These are phyloP conservation scores for Scarus forsteni DNA, from an alignment of 2,797 vertebrate species.

Conservation along the genomic window DNA sequence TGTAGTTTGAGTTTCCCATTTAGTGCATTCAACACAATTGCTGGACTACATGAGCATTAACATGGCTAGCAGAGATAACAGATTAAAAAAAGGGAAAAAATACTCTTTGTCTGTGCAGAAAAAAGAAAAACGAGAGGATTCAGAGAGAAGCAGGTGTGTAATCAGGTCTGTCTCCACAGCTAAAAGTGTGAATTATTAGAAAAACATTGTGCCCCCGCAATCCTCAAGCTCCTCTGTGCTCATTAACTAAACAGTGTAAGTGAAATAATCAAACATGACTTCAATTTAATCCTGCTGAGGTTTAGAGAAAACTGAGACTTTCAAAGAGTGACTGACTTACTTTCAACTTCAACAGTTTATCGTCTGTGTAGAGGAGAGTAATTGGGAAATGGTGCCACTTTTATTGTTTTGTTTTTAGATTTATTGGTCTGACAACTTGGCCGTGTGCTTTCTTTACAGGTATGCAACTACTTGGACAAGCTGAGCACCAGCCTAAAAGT, in stretches of 20 bases:
- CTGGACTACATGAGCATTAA: neutral
- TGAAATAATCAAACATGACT: conserved; percentile 25
- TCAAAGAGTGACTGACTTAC: conserved; percentile 6
- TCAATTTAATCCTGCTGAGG: neutral
- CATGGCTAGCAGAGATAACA: neutral
- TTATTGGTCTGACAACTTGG: conserved; percentile 44
- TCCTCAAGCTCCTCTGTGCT: neutral
- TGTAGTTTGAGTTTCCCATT: neutral
- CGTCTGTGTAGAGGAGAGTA: conserved; percentile 11
- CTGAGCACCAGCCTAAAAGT: conserved; percentile 13
- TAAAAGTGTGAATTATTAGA: neutral
- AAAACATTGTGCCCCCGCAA: neutral
- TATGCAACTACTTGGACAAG: conserved; percentile 13
- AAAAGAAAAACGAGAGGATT: neutral
- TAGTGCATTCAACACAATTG: neutral
- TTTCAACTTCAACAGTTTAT: conserved; percentile 20
- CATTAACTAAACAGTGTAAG: conserved; percentile 7
- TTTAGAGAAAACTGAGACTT: conserved; percentile 10
- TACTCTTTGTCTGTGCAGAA: neutral
- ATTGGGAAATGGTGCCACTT: conserved; percentile 19
- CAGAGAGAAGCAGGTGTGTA: conserved; percentile 10
- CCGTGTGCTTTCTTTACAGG: conserved; percentile 29
- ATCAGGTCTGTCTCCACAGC: neutral
- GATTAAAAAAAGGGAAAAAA: neutral
- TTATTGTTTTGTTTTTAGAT: conserved; percentile 19